phyloP scores from a whole-genome alignment of 2,888 invertebrate species.

The Corbicula japonica region DNA sequence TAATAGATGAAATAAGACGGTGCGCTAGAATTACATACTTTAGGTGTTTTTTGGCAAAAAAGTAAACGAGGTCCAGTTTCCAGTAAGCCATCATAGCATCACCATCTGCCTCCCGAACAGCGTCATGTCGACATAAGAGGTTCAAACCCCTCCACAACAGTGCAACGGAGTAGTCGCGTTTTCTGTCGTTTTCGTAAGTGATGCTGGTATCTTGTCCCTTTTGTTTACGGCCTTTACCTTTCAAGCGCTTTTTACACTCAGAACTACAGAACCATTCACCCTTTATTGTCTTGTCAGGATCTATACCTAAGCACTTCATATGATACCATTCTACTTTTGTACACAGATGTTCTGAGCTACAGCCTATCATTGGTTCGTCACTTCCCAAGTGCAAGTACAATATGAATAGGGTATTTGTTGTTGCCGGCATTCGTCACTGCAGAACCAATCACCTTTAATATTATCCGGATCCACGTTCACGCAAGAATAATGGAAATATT shows the following conservation, averaged over 20 bases:
- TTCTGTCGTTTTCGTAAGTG: no score
- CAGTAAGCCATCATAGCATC: no score
- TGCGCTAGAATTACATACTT: no score
- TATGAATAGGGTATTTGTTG: slow-evolving; percentile 25
- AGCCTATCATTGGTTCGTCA: slow-evolving; percentile 59
- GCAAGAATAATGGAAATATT: slow-evolving; percentile 56
- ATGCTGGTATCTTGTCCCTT: no score
- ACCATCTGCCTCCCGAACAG: no score
- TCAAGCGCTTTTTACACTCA: slow-evolving; percentile 24
- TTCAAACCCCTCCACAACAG: no score
- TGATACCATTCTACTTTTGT: slow-evolving; percentile 57
- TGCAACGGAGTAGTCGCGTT: no score
- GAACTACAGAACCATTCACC: slow-evolving; percentile 55
- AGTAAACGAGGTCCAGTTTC: no score
- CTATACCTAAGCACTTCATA: slow-evolving; percentile 43
- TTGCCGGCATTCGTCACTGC: slow-evolving; percentile 36
- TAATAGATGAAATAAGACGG: no score
- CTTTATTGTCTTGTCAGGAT: slow-evolving; percentile 43
- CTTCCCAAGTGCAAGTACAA: slow-evolving; percentile 53
- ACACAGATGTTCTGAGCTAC: slow-evolving; percentile 43
- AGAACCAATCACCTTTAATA: slow-evolving; percentile 34
- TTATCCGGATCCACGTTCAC: slow-evolving; percentile 35
- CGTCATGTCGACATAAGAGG: no score
- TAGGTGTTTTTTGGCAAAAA: no score
- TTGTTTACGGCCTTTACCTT: no score